phyloP scores from a whole-genome alignment of 2,888 invertebrate genomes.

The Caenorhabditis doughertyi region DNA sequence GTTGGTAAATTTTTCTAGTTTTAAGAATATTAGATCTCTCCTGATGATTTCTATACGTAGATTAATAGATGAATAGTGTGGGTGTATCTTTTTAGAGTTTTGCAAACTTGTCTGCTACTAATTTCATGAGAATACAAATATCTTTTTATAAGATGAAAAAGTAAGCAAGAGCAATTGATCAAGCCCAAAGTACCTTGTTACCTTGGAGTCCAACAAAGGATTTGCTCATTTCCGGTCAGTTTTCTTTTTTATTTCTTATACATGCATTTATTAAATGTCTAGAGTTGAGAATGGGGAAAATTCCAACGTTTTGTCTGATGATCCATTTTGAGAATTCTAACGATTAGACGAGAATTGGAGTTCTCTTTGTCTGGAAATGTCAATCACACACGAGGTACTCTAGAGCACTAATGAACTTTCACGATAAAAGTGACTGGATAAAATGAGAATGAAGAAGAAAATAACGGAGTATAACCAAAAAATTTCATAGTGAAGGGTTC shows the following conservation, averaged over 20 bases:
- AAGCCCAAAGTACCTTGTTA: neutral
- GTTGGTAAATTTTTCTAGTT: conserved; percentile 1
- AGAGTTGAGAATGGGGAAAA: neutral
- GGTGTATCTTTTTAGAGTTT: too few species aligned
- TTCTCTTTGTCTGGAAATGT: conserved; percentile 35
- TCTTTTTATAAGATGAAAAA: neutral
- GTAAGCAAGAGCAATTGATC: neutral
- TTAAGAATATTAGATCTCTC: neutral
- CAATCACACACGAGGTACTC: conserved; percentile 39
- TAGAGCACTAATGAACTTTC: conserved; percentile 45
- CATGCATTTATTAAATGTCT: conserved; percentile 1
- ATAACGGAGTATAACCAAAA: neutral
- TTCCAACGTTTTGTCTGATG: conserved; percentile 1
- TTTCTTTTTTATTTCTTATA: neutral
- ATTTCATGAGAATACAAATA: neutral
- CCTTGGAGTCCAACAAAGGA: neutral
- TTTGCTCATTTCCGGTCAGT: conserved; percentile 29
- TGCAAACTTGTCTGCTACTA: neutral
- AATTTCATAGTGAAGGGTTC: neutral
- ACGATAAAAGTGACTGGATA: neutral
- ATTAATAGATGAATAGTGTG: too few species aligned
- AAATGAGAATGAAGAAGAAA: neutral
- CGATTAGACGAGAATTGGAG: conserved; percentile 21
- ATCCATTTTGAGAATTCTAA: conserved; percentile 13
- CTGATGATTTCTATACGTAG: neutral